These are phyloP conservation scores for Archaeoteleia sp. DNA, from an alignment of 2,888 invertebrate species.

Conservation along the genomic window DNA sequence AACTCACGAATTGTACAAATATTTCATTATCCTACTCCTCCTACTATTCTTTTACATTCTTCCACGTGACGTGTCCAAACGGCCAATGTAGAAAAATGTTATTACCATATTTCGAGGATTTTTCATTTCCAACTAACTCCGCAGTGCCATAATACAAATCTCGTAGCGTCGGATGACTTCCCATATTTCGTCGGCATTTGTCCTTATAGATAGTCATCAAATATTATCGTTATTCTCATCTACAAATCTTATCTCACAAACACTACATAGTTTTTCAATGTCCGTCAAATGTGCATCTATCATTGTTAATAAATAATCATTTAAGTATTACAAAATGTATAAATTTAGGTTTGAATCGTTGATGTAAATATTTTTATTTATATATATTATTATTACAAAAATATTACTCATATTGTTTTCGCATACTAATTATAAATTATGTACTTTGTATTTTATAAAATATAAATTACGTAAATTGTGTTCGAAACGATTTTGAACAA, in stretches of 20 bases:
- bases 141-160: neutral
- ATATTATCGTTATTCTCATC: slow-evolving; percentile 29
- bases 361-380: too few species aligned
- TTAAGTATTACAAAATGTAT: too few species aligned
- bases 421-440: neutral
- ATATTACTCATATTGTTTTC: neutral
- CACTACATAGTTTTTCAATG: slow-evolving; percentile 18
- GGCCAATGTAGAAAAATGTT: slow-evolving; percentile 22
- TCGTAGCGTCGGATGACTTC: slow-evolving; percentile 35
- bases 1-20: too few species aligned
- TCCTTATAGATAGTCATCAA: slow-evolving; percentile 38
- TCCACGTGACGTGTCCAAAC: slow-evolving; percentile 14
- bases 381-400: slow-evolving; percentile 24
- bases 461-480: too few species aligned
- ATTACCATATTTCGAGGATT: slow-evolving; percentile 50
- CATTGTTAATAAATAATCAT: too few species aligned
- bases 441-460: neutral
- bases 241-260: slow-evolving; percentile 31
- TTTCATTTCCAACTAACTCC: slow-evolving; percentile 46
- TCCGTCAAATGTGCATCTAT: neutral
- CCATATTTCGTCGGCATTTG: slow-evolving; percentile 37
- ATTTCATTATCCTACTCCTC: slow-evolving; percentile 11
- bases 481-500: too few species aligned
- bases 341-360: too few species aligned
- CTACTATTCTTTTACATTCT: neutral